These are phyloP conservation scores for Leucoptera coffeella DNA, from an alignment of 2,888 invertebrate genomes.

Conservation along the genomic window DNA sequence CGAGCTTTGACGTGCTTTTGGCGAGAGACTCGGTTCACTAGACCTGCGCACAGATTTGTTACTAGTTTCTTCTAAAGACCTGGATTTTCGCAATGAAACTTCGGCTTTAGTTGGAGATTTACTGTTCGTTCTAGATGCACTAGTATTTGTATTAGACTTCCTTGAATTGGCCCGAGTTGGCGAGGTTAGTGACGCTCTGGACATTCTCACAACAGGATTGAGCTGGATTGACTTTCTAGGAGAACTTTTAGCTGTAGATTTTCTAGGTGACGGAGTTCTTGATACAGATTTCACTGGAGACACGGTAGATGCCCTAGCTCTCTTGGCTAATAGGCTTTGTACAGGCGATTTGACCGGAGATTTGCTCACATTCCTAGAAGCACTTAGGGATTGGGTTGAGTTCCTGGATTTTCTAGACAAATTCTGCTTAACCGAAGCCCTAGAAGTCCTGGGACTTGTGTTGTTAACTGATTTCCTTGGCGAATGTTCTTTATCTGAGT, in stretches of 20 bases:
- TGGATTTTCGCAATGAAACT: too few species aligned
- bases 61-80: too few species aligned
- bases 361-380: neutral
- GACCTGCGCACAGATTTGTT: too few species aligned
- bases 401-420: neutral
- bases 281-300: neutral
- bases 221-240: neutral
- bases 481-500: too few species aligned
- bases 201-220: neutral
- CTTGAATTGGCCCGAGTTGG: neutral
- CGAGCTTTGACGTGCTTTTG: too few species aligned
- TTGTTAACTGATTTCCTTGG: too few species aligned
- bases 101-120: neutral
- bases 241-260: neutral
- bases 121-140: too few species aligned
- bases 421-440: neutral
- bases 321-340: neutral
- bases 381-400: neutral
- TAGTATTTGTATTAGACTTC: neutral
- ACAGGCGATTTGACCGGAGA: neutral
- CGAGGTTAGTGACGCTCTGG: neutral
- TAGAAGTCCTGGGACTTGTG: too few species aligned
- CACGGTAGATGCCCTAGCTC: too few species aligned
- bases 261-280: neutral
- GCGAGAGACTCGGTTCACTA: too few species aligned